Evolutionary conservation across 2,797 vertebrate genomes (phyloP), one percentile per base, ranked within the genome.

Genomic region (Pipistrellus pygmaeus): DNA sequence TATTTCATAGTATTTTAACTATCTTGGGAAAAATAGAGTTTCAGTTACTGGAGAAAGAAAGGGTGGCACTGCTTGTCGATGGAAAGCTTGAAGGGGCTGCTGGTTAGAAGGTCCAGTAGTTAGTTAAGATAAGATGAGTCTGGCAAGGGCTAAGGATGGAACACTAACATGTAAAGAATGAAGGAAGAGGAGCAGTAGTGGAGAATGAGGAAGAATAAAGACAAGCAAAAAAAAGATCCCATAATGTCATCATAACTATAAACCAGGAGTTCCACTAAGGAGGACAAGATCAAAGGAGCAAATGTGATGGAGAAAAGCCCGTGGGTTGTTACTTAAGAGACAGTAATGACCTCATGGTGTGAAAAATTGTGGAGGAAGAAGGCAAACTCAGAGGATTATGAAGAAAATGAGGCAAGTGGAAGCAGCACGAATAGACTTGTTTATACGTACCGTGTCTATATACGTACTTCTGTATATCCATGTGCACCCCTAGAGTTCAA

Each of bases 21-120:
- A n/a, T 75, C 12, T 90, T 83, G 38, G 83, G 88, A 71, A 94
- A 76, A 78, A n/a, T 73, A 76, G 6, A n/a, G 21, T 69, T 88
- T 66, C 87, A 35, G 20, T 88, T 86, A 60, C 20, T 12, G 30
- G 84, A 69, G 35, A n/a, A 72, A 73, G 46, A 77, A 41, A 82
- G 5, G 6, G 69, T 23, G 38, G 2, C 6, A 30, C 30, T 64
- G 7, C 27, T 46, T 11, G 48, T 10, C 25, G 21, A 35, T 7
- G 48, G 41, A 57, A 64, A 32, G 3, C 17, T 86, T 68, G 25
- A 71, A 46, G 23, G 53, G n/a, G 23, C 23, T 91, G 18, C 17
- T 84, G 13, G 51, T 80, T 25, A 12, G 62, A 78, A 81, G 8
- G 30, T 20, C 32, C 3, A n/a, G 8, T 48, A 71, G 68, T 64